phyloP scores from a whole-genome alignment of 2,113 vertebrate genomes.

The Microtus pennsylvanicus region DNA sequence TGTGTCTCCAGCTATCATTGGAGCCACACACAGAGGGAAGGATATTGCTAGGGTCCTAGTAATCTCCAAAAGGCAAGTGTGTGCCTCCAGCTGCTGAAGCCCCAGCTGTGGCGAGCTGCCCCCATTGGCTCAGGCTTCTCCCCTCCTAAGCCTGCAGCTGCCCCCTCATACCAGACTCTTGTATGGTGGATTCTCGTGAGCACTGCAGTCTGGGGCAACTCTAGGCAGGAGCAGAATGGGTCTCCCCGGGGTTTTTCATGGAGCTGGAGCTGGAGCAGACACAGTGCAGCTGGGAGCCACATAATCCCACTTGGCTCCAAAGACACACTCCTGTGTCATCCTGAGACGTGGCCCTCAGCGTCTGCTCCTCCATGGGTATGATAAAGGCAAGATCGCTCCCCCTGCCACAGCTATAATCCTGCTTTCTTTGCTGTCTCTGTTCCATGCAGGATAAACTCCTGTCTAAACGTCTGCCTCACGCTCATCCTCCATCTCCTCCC shows the following conservation, averaged over 20 bases:
- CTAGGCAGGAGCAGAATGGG: not conserved
- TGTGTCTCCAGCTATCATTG: not conserved
- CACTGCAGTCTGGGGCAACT: not conserved
- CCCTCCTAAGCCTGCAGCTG: constrained; percentile 13
- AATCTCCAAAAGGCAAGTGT: not conserved
- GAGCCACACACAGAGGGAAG: not conserved
- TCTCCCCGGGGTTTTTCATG: not conserved
- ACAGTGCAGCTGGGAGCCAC: not conserved
- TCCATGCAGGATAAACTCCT: constrained; percentile 87
- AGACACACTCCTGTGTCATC: not conserved
- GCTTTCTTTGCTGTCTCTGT: constrained; percentile 84
- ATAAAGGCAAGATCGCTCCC: constrained; percentile 47
- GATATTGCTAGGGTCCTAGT: not conserved
- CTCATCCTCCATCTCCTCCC: constrained; percentile 84
- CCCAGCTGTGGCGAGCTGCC: not conserved
- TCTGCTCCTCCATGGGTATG: not conserved
- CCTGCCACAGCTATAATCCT: constrained; percentile 65
- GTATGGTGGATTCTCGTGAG: not conserved
- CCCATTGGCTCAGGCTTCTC: not conserved
- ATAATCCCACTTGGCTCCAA: not conserved
- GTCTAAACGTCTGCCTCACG: constrained; percentile 84
- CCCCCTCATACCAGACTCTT: not conserved
- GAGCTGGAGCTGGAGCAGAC: not conserved
- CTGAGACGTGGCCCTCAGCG: not conserved
- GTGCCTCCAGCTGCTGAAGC: not conserved